phyloP scores from a whole-genome alignment of 2,113 vertebrate species.

The Balaeniceps rex region DNA sequence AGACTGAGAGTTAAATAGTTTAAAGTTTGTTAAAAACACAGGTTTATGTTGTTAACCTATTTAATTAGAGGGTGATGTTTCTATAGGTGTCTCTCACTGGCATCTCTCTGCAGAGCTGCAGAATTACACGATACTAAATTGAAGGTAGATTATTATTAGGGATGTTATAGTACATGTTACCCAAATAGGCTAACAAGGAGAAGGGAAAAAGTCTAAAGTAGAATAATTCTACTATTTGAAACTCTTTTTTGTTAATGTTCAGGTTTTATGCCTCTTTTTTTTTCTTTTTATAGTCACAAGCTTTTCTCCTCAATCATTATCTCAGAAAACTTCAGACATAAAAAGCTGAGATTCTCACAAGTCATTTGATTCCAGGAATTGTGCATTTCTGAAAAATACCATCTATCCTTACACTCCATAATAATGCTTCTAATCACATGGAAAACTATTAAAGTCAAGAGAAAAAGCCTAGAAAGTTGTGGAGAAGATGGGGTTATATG shows the following conservation, averaged over 20 bases:
- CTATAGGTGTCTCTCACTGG: not conserved
- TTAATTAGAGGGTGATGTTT: not conserved
- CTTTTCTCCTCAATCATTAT: not conserved
- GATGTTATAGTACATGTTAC: not conserved
- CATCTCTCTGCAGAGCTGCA: not conserved
- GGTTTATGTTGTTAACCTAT: not conserved
- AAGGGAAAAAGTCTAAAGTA: rapidly evolving
- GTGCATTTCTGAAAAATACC: not conserved
- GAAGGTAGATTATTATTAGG: not conserved
- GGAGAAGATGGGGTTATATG: not conserved
- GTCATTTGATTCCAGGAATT: not conserved
- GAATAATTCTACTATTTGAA: not conserved
- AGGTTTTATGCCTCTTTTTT: not conserved
- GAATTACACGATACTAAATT: not conserved
- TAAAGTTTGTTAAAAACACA: not conserved
- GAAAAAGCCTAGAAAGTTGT: not conserved
- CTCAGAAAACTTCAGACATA: not conserved
- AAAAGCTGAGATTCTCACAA: not conserved
- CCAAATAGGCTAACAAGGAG: not conserved
- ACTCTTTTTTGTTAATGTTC: not conserved
- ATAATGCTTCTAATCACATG: not conserved
- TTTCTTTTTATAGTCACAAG: not conserved
- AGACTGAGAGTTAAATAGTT: not conserved
- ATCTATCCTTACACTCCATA: not conserved
- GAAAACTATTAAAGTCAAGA: not conserved